phyloP scores from a whole-genome alignment of 2,888 invertebrate genomes.

The Craniophora ligustri region DNA sequence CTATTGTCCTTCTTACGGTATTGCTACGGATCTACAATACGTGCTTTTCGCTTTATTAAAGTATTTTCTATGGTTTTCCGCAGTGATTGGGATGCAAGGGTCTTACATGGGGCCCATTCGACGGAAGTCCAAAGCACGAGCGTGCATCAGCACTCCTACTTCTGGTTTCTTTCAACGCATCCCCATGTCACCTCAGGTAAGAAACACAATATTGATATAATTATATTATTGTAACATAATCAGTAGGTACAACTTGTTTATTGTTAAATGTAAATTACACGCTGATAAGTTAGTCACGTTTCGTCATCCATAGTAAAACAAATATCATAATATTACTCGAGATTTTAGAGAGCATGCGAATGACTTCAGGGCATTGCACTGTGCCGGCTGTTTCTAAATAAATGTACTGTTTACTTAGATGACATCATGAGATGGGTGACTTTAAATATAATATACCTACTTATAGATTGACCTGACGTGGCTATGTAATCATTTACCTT shows the following conservation, averaged over 20 bases:
- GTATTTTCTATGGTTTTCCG: conserved; percentile 30
- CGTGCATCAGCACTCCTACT: neutral
- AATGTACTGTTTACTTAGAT: conserved; percentile 13
- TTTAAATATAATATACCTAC: conserved; percentile 7
- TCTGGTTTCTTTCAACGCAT: conserved; percentile 13
- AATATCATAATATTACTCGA: conserved; percentile 18
- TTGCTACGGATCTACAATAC: neutral
- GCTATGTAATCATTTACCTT: neutral
- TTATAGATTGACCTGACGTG: conserved; percentile 13
- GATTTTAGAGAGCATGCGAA: conserved; percentile 27
- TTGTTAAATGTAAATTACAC: conserved; percentile 16
- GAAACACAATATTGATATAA: conserved; percentile 13
- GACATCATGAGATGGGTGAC: conserved; percentile 28
- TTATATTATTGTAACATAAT: conserved; percentile 32
- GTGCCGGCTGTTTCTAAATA: conserved; percentile 13
- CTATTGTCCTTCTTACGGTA: too few species aligned
- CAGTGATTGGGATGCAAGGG: conserved; percentile 30
- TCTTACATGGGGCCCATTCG: conserved; percentile 16
- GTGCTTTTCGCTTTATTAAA: conserved; percentile 3
- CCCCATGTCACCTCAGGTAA: conserved; percentile 50
- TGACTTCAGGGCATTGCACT: conserved; percentile 46
- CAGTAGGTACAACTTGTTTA: conserved; percentile 36
- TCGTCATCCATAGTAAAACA: conserved; percentile 22
- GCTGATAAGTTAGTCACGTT: conserved; percentile 24
- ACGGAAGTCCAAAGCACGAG: conserved; percentile 6